These are phyloP conservation scores for Pseudopipra pipra DNA, from an alignment of 2,113 vertebrate species.

Conservation along the genomic window DNA sequence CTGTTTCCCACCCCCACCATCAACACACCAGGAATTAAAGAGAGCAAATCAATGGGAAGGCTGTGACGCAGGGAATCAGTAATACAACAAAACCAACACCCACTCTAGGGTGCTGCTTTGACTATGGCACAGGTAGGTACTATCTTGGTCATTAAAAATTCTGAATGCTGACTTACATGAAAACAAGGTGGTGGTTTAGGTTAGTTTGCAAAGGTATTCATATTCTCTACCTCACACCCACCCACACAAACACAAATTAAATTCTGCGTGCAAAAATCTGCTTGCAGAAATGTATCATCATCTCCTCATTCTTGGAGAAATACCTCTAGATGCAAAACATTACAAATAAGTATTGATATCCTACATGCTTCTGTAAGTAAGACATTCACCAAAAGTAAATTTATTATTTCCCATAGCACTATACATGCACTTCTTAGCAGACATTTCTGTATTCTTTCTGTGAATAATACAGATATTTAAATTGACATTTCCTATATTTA, in stretches of 20 bases:
- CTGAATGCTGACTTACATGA: background rate
- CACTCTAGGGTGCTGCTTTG: background rate
- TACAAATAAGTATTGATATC: background rate
- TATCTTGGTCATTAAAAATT: background rate
- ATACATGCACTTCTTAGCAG: background rate
- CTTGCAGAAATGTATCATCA: background rate
- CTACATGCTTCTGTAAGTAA: background rate
- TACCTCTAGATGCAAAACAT: background rate
- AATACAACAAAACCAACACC: background rate
- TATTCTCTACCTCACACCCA: background rate
- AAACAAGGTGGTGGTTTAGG: conserved; percentile 9
- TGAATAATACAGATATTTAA: background rate
- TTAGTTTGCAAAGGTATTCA: background rate
- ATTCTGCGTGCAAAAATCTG: background rate
- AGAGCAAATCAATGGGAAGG: background rate
- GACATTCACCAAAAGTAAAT: background rate
- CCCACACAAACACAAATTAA: background rate
- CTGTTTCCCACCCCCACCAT: background rate
- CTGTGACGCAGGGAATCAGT: background rate
- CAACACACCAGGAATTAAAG: background rate
- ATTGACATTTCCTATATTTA: background rate
- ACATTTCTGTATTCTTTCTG: background rate
- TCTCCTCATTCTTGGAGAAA: background rate
- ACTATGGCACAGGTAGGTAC: background rate
- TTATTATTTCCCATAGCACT: background rate